Percentiles rank a stretch among this genome's conserved stretches.
phyloP scores from a whole-genome alignment of 2,888 invertebrate genomes.

The Aplocera efformata region DNA sequence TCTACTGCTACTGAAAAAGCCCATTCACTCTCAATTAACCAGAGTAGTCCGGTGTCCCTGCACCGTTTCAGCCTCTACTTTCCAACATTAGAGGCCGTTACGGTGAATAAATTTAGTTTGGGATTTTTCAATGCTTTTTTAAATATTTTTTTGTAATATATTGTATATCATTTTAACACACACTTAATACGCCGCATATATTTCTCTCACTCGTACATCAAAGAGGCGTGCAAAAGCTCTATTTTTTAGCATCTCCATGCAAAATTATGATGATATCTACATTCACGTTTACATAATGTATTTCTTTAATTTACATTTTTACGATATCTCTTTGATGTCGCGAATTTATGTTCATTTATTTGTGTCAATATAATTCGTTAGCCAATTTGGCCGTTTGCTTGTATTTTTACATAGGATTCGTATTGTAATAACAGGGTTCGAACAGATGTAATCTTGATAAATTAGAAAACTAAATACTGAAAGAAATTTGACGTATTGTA shows the following conservation, averaged over 20 bases:
- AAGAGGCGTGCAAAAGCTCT: constrained; percentile 21
- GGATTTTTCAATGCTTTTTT: too few species aligned
- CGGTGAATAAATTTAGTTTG: too few species aligned
- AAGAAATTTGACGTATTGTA: too few species aligned
- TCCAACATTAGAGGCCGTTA: too few species aligned
- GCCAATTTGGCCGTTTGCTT: background rate
- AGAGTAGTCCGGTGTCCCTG: too few species aligned
- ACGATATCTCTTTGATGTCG: constrained; percentile 24
- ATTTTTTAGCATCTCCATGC: constrained; percentile 14
- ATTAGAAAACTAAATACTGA: too few species aligned
- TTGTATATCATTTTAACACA: background rate
- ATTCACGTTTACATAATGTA: constrained; percentile 24
- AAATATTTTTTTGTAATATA: background rate
- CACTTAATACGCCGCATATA: background rate
- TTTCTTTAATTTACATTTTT: constrained; percentile 30
- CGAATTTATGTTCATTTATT: constrained; percentile 15
- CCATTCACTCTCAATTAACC: too few species aligned
- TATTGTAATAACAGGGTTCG: too few species aligned
- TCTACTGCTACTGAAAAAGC: too few species aligned
- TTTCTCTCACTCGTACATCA: constrained; percentile 18
- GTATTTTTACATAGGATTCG: too few species aligned
- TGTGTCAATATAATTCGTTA: constrained; percentile 10
- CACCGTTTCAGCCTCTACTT: too few species aligned
- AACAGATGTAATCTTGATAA: too few species aligned
- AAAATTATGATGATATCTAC: constrained; percentile 25